Conservation (phyloP, 2,888 invertebrate genomes). For the Aporophyla nigra region DNA sequence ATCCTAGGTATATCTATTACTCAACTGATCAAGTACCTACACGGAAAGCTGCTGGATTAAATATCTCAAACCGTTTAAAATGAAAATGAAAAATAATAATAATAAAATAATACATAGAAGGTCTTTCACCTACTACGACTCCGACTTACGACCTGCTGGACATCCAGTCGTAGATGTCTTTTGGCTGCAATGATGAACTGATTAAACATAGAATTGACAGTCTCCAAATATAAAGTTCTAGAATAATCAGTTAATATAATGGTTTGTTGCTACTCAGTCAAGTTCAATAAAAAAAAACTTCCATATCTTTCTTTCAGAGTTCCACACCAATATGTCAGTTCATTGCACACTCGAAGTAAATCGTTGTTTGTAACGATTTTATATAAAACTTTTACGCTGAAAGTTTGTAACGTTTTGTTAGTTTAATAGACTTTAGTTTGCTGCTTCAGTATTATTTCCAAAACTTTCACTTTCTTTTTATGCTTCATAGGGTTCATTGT, state of each 20-base stretch:
- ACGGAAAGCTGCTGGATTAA: too few species aligned
- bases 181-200: too few species aligned
- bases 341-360: conserved; percentile 56
- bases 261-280: neutral
- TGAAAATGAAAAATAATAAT: too few species aligned
- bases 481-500: conserved; percentile 13
- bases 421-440: conserved; percentile 54
- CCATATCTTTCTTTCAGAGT: conserved; percentile 21
- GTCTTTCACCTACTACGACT: too few species aligned
- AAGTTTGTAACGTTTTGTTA: conserved; percentile 47
- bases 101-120: too few species aligned
- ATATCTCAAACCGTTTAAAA: too few species aligned
- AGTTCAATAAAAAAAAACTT: conserved; percentile 40
- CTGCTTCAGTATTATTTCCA: conserved; percentile 45
- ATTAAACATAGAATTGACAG: too few species aligned
- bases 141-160: too few species aligned
- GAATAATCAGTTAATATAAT: neutral
- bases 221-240: neutral
- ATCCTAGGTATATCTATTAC: neutral
- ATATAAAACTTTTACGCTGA: conserved; percentile 54
- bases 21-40: too few species aligned
- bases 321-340: conserved; percentile 61
- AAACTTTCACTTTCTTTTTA: conserved; percentile 47
- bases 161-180: too few species aligned
- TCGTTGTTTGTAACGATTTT: conserved; percentile 61